Conservation (phyloP, 2,797 vertebrate genomes). For the Threskiornis aethiopicus region DNA sequence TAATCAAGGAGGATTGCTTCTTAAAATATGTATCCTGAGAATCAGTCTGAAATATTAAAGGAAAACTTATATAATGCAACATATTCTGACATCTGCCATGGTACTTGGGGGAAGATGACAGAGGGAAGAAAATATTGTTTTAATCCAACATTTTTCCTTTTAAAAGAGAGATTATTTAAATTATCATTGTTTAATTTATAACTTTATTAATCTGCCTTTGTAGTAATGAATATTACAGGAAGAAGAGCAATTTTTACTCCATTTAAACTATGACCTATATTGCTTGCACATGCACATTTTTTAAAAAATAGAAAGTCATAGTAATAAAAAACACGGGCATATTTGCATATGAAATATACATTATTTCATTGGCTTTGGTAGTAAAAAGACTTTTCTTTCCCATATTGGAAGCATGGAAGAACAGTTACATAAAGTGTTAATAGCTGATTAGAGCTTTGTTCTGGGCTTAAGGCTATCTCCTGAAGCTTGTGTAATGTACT, state of each 20-base stretch:
- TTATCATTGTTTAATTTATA: not conserved
- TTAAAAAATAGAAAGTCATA: not conserved
- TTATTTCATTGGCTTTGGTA: not conserved
- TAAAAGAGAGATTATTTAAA: not conserved
- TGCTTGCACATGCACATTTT: not conserved
- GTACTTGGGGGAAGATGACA: not conserved
- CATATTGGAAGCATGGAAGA: not conserved
- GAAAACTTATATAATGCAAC: not conserved
- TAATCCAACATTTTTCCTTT: not conserved
- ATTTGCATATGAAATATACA: not conserved
- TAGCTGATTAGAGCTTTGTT: not conserved
- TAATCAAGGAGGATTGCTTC: not conserved
- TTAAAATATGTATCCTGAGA: not conserved
- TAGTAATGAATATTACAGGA: not conserved
- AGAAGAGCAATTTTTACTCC: not conserved
- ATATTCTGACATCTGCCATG: not conserved
- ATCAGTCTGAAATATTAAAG: not conserved
- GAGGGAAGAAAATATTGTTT: not conserved
- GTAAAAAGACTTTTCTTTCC: not conserved
- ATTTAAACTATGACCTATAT: not conserved
- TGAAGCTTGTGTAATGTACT: not conserved
- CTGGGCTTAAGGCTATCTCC: not conserved
- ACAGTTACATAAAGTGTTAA: not conserved
- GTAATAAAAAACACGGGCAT: not conserved
- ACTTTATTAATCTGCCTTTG: not conserved